Evolutionary conservation across 2,888 invertebrate species (phyloP), one percentile per base, ranked within the genome.

Genomic region (Carabus problematicus): DNA sequence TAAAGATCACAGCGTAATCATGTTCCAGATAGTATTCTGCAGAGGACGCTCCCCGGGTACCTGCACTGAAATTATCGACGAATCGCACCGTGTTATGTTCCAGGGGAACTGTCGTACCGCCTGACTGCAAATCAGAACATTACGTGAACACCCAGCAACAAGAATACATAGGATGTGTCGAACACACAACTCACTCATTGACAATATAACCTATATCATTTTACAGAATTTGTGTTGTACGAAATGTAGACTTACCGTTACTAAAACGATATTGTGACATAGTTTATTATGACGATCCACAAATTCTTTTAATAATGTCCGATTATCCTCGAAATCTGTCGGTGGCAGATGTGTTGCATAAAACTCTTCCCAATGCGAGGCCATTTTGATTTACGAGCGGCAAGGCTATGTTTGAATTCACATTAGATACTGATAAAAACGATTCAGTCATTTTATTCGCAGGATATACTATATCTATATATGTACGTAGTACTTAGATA

Each of bases 61-160:
- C 99, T 14, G 96, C 94, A 81, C 98, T 98, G 83, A 99, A 99
- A 85, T 99, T 99, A 82, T 99, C 99, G 66, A 99, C 96, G 82
- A 95, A 99, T 61, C 99, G 88, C 0, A 99, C 99, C 0, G 98
- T 97, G 79, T 97, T 95, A 80, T 95, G 95, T 79, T 99, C 99
- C 67, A 99, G 81, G 0, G 98, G 98, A 4, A 98, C 95, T 43
- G 95, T 95, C 3, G 98, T 99, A 64, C 98, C 98, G 45, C 98
- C 98, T 71, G 97, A 97, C 93, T 92, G 81, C 41, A 84, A 84
- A 18, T 40, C 47, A 45, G 8, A 45, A 7, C 2, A 12, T 9
- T 12, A 45, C 3, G 14, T 52, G 52, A 52, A 18, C 4, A 14
- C 3, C 16, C 6, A 29, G 16, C 14, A 41, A 29, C 56, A 52